Base-by-base conservation (phyloP, 1,140 invertebrate genomes). In the Neodiprion lecontei region DNA sequence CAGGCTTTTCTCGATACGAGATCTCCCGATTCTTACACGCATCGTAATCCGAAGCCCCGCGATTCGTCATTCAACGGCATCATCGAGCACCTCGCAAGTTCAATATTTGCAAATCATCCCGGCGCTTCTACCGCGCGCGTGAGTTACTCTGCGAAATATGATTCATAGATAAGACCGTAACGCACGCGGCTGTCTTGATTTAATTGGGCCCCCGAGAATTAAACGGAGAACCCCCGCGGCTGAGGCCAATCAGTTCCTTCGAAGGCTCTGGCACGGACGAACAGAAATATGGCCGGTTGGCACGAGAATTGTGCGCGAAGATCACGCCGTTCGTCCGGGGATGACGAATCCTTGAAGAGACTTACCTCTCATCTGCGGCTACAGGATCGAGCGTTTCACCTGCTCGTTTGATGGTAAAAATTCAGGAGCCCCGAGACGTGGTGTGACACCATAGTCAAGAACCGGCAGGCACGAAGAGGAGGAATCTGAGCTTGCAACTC, bases 171-270 rank as follows among this genome's bases (percentile, higher is more conserved):
- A 61, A 61, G 28, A 40, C 28, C 28, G 28, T 40, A 40, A 40
- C 28, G 28, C 53, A 61, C 53, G 53, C n/a, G 53, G n/a, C 77
- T 80, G 78, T 83, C 76, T 81, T 82, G 84, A 86, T 87, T 87
- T 87, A 87, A 88, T 86, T 86, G 84, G 84, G 80, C 82, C 80
- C 76, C 79, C 66, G 69, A 71, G 78, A 81, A 83, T 79, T 79
- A 76, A 79, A 75, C 74, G 74, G 79, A 70, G 79, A 80, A 78
- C 81, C 82, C 81, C 83, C 75, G 79, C 75, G 75, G 82, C 74
- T 82, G 74, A 73, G 75, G 70, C 75, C 82, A 81, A 82, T 82
- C 81, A 79, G 75, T 75, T 80, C 78, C 72, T 71, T 17, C 77
- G 76, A 47, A 21, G n/a, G 12, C 73, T 67, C 70, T 67, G 28